phyloP scores from a whole-genome alignment of 2,888 invertebrate genomes.

The Tetanocera ferruginea region DNA sequence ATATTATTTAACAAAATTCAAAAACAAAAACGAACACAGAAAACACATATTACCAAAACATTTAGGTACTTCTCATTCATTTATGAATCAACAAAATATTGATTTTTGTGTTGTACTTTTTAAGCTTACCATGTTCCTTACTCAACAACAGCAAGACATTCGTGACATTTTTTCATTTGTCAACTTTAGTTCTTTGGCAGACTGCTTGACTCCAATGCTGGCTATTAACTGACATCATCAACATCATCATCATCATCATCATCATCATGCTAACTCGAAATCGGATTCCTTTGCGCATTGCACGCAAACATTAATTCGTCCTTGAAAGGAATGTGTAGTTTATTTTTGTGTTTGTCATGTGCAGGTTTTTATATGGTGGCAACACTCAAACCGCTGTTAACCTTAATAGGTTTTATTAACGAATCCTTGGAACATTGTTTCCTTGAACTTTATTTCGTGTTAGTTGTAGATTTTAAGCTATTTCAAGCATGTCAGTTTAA shows the following conservation, averaged over 20 bases:
- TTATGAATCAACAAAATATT: too few relatives aligned
- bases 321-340: constrained; percentile 8
- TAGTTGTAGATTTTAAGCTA: too few relatives aligned
- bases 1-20: too few relatives aligned
- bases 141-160: neutral
- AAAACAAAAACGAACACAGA: too few relatives aligned
- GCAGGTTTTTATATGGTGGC: neutral
- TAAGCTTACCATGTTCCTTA: neutral
- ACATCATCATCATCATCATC: neutral
- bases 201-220: constrained; percentile 29
- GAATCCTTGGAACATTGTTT: neutral
- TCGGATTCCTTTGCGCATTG: neutral
- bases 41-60: too few relatives aligned
- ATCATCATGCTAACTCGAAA: neutral
- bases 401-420: neutral
- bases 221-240: constrained; percentile 9
- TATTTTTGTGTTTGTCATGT: neutral
- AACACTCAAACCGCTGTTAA: neutral
- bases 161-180: constrained; percentile 36
- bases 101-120: neutral
- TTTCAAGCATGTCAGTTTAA: too few relatives aligned
- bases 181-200: neutral
- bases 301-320: constrained; percentile 11
- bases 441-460: neutral
- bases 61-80: too few relatives aligned